Evolutionary conservation across 2,888 invertebrate genomes (phyloP), one percentile per base, ranked within the genome.

Genomic region (Rosalia funebris): DNA sequence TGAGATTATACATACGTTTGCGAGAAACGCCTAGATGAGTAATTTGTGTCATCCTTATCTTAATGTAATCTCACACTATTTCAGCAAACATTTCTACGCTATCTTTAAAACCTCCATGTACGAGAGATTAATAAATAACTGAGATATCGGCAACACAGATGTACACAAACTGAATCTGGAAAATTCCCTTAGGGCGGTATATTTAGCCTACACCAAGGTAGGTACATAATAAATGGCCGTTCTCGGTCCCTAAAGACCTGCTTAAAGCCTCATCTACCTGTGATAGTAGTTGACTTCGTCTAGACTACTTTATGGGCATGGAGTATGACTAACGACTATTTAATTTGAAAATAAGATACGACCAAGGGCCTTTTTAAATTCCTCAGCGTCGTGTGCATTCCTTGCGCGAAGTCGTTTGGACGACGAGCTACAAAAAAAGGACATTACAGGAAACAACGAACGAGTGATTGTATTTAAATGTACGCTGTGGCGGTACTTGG

Each of bases 141-240:
- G 25, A 25, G 25, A 25, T 25, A 25, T 7, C 25, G 19, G 32
- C 12, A 16, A 11, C n/a, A 15, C 1, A 12, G 34, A n/a, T 36
- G 16, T 17, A 15, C 14, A 36, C 12, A 47, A 14, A 19, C 19
- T 17, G 11, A 34, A 12, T 10, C n/a, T 15, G 17, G 16, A 11
- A 16, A 12, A 47, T 15, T 11, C 47, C 34, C 17, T 47, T 31
- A 32, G 34, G 15, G 10, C 9, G 4, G n/a, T 16, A 15, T 12
- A 20, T 14, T 45, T n/a, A 31, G 12, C 36, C 1, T 1, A 41
- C 3, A 25, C 25, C 25, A 7, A 25, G 25, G 25, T 25, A 25
- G 25, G 25, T 25, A 25, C 15, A 15, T 47, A 36, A 47, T 19
- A 36, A 47, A 47, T 47, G 34, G 17, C 36, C 36, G 36, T 47